Conservation (phyloP, 1,140 invertebrate genomes). For the Bombyx mori region DNA sequence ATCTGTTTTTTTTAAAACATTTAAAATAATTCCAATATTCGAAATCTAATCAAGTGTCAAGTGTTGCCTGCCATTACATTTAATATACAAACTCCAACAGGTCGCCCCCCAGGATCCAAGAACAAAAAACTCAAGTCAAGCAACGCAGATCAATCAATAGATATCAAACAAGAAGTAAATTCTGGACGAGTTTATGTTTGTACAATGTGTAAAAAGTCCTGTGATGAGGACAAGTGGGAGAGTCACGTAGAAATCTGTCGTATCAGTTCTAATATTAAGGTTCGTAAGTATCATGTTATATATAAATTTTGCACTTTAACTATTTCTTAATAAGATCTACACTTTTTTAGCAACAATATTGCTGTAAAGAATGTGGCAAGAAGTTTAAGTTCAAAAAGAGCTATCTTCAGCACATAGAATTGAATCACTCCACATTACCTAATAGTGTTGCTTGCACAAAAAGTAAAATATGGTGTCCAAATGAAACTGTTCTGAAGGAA, state of each 20-base stretch:
- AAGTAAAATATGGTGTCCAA: conserved; percentile 40
- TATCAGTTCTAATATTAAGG: no score
- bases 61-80: no score
- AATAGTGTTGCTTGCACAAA: conserved; percentile 39
- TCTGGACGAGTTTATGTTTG: conserved; percentile 11
- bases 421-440: conserved; percentile 45
- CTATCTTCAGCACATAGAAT: conserved; percentile 30
- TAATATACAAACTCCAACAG: no score
- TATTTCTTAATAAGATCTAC: neutral
- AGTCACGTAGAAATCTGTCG: neutral
- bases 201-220: conserved; percentile 9
- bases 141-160: conserved; percentile 13
- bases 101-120: conserved; percentile 32
- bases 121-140: conserved; percentile 22
- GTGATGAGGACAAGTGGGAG: neutral
- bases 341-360: conserved; percentile 25
- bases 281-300: no score
- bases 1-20: no score
- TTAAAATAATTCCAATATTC: no score
- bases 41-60: no score
- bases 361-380: conserved; percentile 45
- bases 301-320: no score
- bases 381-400: conserved; percentile 46
- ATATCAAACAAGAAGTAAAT: conserved; percentile 4
- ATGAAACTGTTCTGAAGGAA: conserved; percentile 24